Percentiles rank a stretch among this genome's conserved stretches.
Evolutionary conservation across 2,888 invertebrate species (phyloP).

Genomic region (Ormyrus thymus): DNA sequence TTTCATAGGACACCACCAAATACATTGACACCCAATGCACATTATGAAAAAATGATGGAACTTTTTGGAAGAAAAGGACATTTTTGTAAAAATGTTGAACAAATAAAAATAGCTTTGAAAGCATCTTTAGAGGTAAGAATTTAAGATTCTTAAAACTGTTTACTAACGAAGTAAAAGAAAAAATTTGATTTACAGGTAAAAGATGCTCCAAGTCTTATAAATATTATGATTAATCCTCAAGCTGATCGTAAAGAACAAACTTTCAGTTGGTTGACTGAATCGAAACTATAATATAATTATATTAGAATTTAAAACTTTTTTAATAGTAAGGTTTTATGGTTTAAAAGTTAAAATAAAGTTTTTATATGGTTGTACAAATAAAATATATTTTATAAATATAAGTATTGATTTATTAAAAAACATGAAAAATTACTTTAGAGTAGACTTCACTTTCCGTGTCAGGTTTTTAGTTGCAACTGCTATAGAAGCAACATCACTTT

Average conservation of each 20-base stretch:
- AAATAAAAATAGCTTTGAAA: constrained; percentile 84
- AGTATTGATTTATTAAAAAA: constrained; percentile 8
- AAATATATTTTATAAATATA: not conserved
- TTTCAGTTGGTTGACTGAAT: constrained; percentile 94
- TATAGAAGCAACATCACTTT: not conserved
- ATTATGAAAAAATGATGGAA: constrained; percentile 93
- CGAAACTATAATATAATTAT: constrained; percentile 82
- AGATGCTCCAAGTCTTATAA: constrained; percentile 90
- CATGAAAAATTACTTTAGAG: not conserved
- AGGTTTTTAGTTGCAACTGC: constrained; percentile 32
- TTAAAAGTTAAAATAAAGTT: constrained; percentile 27
- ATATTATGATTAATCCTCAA: constrained; percentile 91
- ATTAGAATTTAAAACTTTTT: not conserved
- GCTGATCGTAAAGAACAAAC: constrained; percentile 94
- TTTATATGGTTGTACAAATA: not conserved
- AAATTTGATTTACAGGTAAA: constrained; percentile 73
- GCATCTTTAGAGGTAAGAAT: constrained; percentile 78
- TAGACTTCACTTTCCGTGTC: constrained; percentile 1
- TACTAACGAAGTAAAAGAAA: no score
- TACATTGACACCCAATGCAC: constrained; percentile 84
- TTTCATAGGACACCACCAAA: constrained; percentile 88
- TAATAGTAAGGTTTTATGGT: constrained; percentile 23
- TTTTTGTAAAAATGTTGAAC: constrained; percentile 85
- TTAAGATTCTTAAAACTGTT: constrained; percentile 59
- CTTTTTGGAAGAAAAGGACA: constrained; percentile 90